Percentiles rank a stretch among this genome's conserved stretches.
Conservation (phyloP, 1,140 invertebrate species). For the Chrysopa pallens region DNA sequence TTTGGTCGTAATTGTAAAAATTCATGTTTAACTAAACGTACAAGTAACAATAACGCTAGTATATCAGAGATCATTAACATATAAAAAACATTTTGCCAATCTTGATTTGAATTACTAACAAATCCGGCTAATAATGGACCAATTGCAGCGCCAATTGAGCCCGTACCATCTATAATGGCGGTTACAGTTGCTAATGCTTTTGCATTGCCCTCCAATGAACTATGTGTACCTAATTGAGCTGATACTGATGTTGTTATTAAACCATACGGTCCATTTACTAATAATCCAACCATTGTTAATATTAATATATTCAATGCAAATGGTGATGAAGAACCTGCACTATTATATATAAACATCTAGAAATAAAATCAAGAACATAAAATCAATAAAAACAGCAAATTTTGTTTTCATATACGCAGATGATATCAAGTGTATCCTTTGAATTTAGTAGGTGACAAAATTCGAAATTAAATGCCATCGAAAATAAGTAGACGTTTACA, state of each 20-base stretch:
- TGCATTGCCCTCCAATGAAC: slow-evolving; percentile 62
- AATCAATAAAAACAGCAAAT: no score
- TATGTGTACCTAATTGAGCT: slow-evolving; percentile 82
- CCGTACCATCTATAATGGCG: slow-evolving; percentile 92
- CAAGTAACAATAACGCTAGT: slow-evolving; percentile 52
- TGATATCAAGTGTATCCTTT: no score
- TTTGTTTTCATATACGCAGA: no score
- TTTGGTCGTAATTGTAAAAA: slow-evolving; percentile 1
- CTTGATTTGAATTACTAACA: slow-evolving; percentile 37
- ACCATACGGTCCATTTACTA: slow-evolving; percentile 91
- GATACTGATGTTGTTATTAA: slow-evolving; percentile 92
- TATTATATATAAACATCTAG: slow-evolving; percentile 65
- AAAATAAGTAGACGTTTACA: no score
- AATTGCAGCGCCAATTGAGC: slow-evolving; percentile 79
- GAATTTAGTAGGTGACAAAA: no score
- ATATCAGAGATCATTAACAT: slow-evolving; percentile 78
- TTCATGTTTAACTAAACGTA: slow-evolving; percentile 19
- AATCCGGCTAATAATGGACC: slow-evolving; percentile 81
- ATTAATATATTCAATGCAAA: slow-evolving; percentile 45
- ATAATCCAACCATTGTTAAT: slow-evolving; percentile 54
- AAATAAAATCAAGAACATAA: no score
- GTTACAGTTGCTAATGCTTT: slow-evolving; percentile 90
- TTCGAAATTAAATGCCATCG: no score
- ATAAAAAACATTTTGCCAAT: slow-evolving; percentile 80
- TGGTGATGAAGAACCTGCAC: slow-evolving; percentile 37